Conservation (phyloP, 2,797 vertebrate species). For the Sebastiscus albofasciatus region DNA sequence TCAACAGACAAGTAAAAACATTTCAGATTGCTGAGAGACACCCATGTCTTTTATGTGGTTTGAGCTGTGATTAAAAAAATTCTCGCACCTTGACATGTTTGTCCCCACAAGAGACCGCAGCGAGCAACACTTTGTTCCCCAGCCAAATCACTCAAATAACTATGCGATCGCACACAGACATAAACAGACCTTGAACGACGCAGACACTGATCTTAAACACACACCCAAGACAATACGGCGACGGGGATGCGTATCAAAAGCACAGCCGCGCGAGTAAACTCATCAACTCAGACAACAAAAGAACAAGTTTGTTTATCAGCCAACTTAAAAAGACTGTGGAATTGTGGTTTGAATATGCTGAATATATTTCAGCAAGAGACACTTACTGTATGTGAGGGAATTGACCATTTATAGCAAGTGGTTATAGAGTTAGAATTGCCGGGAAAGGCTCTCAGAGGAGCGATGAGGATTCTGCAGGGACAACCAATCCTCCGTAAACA, state of each 20-base stretch:
- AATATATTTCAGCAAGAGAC: neutral
- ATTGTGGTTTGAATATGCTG: neutral
- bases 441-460: neutral
- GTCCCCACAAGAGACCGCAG: conserved; percentile 29
- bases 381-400: neutral
- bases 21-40: conserved; percentile 17
- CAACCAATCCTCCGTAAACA: neutral
- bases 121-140: conserved; percentile 43
- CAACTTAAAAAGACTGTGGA: neutral
- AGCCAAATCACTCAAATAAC: conserved; percentile 62
- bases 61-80: conserved; percentile 35
- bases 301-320: conserved; percentile 1
- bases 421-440: neutral
- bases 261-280: neutral
- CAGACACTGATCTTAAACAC: conserved; percentile 41
- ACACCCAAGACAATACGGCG: conserved; percentile 15
- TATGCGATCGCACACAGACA: conserved; percentile 34
- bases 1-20: conserved; percentile 27
- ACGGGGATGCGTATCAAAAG: conserved; percentile 17
- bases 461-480: neutral
- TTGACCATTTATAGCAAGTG: neutral
- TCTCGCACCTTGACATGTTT: conserved; percentile 48
- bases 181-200: conserved; percentile 36
- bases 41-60: conserved; percentile 43
- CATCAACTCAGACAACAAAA: conserved; percentile 22